Evolutionary conservation across 2,888 invertebrate species (phyloP).

Genomic region (Callyntrura sp.): DNA sequence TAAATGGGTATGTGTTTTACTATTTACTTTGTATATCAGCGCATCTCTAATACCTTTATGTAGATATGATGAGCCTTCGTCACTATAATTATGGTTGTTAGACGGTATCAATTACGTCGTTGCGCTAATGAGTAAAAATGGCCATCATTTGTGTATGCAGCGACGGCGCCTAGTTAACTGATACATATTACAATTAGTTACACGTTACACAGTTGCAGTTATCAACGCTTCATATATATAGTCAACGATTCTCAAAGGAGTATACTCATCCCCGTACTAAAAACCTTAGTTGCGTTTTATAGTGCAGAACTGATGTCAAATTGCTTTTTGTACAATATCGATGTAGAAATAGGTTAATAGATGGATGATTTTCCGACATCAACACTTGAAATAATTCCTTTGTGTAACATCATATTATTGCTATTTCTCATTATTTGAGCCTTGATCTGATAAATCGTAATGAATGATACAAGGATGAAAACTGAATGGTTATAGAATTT

Average conservation of each 20-base stretch:
- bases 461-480: not conserved
- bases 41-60: not conserved
- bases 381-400: constrained; percentile 60
- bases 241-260: constrained; percentile 48
- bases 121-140: constrained; percentile 61
- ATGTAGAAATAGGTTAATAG: constrained; percentile 65
- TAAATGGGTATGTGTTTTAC: not conserved
- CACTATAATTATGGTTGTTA: constrained; percentile 18
- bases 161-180: not conserved
- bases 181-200: constrained; percentile 69
- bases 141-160: constrained; percentile 26
- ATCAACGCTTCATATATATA: not conserved
- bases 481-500: constrained; percentile 24
- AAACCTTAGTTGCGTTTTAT: not conserved
- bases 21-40: not conserved
- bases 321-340: constrained; percentile 22
- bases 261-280: constrained; percentile 6
- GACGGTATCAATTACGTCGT: constrained; percentile 65
- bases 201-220: no score
- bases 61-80: constrained; percentile 18
- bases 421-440: constrained; percentile 22
- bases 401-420: constrained; percentile 56
- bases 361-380: constrained; percentile 49
- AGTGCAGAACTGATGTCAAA: no score
- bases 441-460: constrained; percentile 45